Base-by-base conservation (phyloP, 2,888 invertebrate genomes). In the Chalcis sispes region DNA sequence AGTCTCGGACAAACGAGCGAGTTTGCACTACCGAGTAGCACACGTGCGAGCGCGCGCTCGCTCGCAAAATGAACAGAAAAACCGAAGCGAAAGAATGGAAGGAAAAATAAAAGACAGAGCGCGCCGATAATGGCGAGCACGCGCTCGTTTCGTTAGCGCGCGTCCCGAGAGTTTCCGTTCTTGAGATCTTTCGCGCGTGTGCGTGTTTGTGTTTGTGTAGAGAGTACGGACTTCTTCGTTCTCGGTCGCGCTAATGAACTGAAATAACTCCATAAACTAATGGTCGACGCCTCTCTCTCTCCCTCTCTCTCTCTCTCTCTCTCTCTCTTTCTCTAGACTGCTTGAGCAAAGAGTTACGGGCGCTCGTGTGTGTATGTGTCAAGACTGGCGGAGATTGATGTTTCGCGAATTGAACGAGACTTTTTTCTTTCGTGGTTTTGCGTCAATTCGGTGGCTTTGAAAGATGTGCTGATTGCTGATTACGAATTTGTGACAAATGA, bases 181-280 rank as follows among this genome's bases (percentile, higher is more conserved):
- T 25, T 18, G n/a, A 46, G 54, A n/a, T 40, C 40, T n/a, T n/a
- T 27, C 54, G 40, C 25, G 66, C 40, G 10, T 48, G 7, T 2
- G 13, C 25, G 18, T n/a, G 27, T 10, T 46, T 18, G 62, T 8
- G 5, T 56, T 18, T 23, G n/a, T 52, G n/a, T n/a, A n/a, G 69
- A 29, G 48, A 25, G 42, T n/a, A n/a, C n/a, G n/a, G n/a, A n/a
- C n/a, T n/a, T n/a, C n/a, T n/a, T n/a, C n/a, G n/a, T n/a, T n/a
- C n/a, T n/a, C n/a, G n/a, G n/a, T n/a, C 62, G 79, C 79, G 84
- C 83, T 85, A 85, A 85, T 85, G 84, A 85, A 83, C 83, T 80
- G 83, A 81, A 83, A 85, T 84, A 84, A 84, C 85, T 83, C 80
- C 80, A 82, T 83, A 81, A 82, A 83, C 82, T 81, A 82, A 82